phyloP scores from a whole-genome alignment of 1,140 invertebrate genomes.

The Cephus cinctus region DNA sequence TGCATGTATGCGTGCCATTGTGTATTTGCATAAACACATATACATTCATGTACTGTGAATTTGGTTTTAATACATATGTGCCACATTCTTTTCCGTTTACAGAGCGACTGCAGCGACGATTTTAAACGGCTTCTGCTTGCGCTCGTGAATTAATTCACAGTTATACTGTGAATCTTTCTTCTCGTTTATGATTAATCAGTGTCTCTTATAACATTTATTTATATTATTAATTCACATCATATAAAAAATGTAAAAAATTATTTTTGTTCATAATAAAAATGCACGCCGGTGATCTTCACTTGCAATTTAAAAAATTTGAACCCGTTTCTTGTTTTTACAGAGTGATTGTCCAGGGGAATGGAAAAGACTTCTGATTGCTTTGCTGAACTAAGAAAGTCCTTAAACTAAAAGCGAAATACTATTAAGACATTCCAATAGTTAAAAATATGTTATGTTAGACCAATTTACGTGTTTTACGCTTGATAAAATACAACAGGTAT shows the following conservation, averaged over 20 bases:
- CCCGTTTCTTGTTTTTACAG: slow-evolving; percentile 43
- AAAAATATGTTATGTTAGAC: too few species aligned
- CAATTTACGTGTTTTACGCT: too few species aligned
- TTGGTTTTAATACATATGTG: too few species aligned
- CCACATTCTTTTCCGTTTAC: slow-evolving; percentile 40
- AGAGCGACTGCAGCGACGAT: slow-evolving; percentile 62
- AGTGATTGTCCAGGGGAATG: slow-evolving; percentile 58
- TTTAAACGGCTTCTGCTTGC: slow-evolving; percentile 59
- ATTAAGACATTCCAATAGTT: background rate
- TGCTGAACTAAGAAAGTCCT: slow-evolving; percentile 46
- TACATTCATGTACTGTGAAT: too few species aligned
- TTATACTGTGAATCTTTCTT: slow-evolving; percentile 18
- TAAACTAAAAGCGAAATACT: too few species aligned
- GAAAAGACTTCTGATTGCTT: slow-evolving; percentile 60
- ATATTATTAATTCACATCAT: slow-evolving; percentile 20
- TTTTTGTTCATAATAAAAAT: slow-evolving; percentile 21
- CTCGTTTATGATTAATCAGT: slow-evolving; percentile 21
- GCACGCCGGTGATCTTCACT: slow-evolving; percentile 11
- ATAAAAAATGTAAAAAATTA: slow-evolving; percentile 13
- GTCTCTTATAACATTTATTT: slow-evolving; percentile 7
- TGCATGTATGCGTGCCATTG: background rate
- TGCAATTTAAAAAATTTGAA: slow-evolving; percentile 9
- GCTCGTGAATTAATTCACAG: slow-evolving; percentile 48
- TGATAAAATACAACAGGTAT: background rate
- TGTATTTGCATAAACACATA: too few species aligned